Evolutionary conservation across 2,888 invertebrate species (phyloP), one percentile per base, ranked within the genome.

Genomic region (Liopterus haemorrhoidalis): DNA sequence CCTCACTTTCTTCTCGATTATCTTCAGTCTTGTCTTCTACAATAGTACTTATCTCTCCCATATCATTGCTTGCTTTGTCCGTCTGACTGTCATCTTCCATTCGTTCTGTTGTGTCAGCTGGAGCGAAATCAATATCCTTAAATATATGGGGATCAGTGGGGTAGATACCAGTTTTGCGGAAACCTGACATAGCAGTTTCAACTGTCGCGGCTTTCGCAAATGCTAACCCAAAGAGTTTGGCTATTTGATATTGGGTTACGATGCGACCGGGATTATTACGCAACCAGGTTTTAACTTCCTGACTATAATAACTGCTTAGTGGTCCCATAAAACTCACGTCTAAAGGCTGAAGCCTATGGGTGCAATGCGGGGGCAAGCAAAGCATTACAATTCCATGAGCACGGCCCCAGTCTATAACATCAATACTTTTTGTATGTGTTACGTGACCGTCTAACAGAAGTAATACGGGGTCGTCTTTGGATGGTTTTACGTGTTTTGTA

Each of bases 311-410:
- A 32, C 41, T 43, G 27, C 52, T 54, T 20, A 57, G 16, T 20
- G 55, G 55, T 43, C 46, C 46, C 57, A 59, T 58, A 37, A 59
- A 57, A 24, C 46, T 39, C 11, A 59, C 54, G 48, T 55, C 53
- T 15, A 54, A 44, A 3, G 57, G 57, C 32, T 59, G 58, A 18
- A 61, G 11, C 14, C 48, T 16, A 41, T 57, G 58, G 1, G 57
- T 55, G 37, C 54, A 55, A 43, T 60, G 60, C 12, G 54, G 58
- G 16, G 57, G 57, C 25, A 56, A 48, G 33, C 59, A 59, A 2
- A 64, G 41, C 3, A 67, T 49, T 14, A 50, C 27, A 1, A 58
- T 48, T 16, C 45, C 27, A 44, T 55, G 49, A 16, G 50, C 39
- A 16, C 48, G 32, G 20, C 54, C 54, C 4, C 43, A 19, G 9